Evolutionary conservation across 2,797 vertebrate species (phyloP).

Genomic region (Novumbra hubbsi): DNA sequence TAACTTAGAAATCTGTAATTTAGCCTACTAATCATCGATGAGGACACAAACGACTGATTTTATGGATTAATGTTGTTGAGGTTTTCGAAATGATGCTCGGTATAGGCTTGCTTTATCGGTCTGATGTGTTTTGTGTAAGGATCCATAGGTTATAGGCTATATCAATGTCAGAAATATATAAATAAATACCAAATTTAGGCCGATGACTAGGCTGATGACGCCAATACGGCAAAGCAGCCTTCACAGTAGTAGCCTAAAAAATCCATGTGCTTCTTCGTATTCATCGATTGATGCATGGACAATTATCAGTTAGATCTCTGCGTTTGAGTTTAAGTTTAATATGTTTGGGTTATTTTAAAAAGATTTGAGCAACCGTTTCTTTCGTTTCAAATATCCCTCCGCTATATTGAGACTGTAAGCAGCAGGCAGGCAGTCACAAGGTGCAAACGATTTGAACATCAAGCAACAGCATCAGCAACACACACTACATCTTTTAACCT

Average conservation of each 20-base stretch:
- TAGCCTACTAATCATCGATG: constrained; percentile 39
- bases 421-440: constrained; percentile 1
- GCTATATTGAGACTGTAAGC: constrained; percentile 32
- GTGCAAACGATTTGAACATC: constrained; percentile 39
- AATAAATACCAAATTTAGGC: constrained; percentile 66
- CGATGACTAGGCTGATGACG: constrained; percentile 71
- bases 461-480: constrained; percentile 41
- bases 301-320: constrained; percentile 20
- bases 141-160: constrained; percentile 19
- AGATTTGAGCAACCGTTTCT: not conserved
- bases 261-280: constrained; percentile 42
- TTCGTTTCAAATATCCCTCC: constrained; percentile 13
- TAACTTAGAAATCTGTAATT: constrained; percentile 54
- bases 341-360: constrained; percentile 8
- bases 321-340: constrained; percentile 30
- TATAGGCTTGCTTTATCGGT: constrained; percentile 1
- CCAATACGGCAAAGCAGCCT: constrained; percentile 60
- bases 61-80: constrained; percentile 22
- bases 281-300: constrained; percentile 35
- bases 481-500: not conserved
- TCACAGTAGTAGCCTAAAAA: constrained; percentile 40
- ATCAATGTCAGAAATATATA: constrained; percentile 41
- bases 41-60: constrained; percentile 23
- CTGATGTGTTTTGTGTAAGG: constrained; percentile 31
- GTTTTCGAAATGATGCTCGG: constrained; percentile 17